Conservation (phyloP, 1,140 invertebrate genomes). For the Lordiphosa stackelbergi region DNA sequence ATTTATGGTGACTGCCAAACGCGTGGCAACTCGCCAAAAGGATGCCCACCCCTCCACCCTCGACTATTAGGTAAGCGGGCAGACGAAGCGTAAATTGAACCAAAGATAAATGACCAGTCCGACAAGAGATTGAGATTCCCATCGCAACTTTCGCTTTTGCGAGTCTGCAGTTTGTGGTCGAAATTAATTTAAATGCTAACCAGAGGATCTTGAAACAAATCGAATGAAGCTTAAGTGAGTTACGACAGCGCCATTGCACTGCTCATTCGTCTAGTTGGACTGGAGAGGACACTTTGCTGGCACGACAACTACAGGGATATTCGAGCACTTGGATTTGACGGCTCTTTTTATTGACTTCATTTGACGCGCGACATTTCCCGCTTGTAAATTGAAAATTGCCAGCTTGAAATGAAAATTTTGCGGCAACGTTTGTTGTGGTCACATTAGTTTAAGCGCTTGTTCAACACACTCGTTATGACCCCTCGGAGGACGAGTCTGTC, state of each 20-base stretch:
- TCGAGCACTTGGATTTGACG: not conserved
- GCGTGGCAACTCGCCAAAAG: constrained; percentile 52
- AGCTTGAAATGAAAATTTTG: not conserved
- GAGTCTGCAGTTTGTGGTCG: constrained; percentile 11
- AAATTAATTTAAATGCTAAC: constrained; percentile 54
- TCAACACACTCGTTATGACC: not conserved
- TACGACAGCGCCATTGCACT: constrained; percentile 7
- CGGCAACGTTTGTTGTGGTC: constrained; percentile 9
- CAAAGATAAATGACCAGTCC: constrained; percentile 63
- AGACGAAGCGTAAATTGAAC: constrained; percentile 50
- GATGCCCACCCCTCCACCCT: constrained; percentile 29
- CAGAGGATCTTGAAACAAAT: constrained; percentile 20
- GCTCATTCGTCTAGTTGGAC: not conserved
- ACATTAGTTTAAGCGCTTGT: not conserved
- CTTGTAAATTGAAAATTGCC: constrained; percentile 1
- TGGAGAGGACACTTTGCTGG: too few relatives aligned
- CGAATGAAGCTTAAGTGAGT: constrained; percentile 10
- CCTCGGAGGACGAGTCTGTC: not conserved
- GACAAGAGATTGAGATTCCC: constrained; percentile 60
- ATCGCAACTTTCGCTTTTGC: constrained; percentile 63
- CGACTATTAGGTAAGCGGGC: constrained; percentile 58
- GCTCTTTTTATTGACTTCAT: not conserved
- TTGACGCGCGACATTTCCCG: not conserved
- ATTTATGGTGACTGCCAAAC: constrained; percentile 60
- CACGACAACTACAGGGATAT: not conserved